These are phyloP conservation scores for Pomacea canaliculata DNA, from an alignment of 2,888 invertebrate species.

Conservation along the genomic window DNA sequence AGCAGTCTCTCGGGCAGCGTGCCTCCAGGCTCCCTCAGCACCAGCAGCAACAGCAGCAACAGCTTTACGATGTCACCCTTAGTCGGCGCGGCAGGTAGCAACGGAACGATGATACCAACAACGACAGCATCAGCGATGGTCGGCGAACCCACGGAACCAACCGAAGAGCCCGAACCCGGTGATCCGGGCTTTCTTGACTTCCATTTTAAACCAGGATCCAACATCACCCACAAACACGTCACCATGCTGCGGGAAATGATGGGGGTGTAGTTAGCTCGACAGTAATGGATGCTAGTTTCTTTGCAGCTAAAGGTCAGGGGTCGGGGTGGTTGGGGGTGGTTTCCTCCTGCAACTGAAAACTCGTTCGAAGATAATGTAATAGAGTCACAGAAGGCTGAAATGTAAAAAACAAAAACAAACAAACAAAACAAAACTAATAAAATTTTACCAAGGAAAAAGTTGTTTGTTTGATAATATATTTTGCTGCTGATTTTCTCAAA, in stretches of 20 bases:
- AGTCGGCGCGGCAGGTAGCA: background rate
- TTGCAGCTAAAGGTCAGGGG: no score
- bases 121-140: background rate
- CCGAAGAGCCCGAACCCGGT: slow-evolving; percentile 18
- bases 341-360: background rate
- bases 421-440: no score
- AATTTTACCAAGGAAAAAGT: no score
- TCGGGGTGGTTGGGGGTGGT: background rate
- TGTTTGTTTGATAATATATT: no score
- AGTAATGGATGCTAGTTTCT: no score
- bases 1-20: background rate
- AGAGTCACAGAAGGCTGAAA: no score
- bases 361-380: background rate
- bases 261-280: background rate
- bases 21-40: background rate
- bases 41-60: background rate
- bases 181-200: slow-evolving; percentile 11
- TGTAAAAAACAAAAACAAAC: no score
- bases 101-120: background rate
- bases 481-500: no score
- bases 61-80: background rate
- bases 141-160: slow-evolving; percentile 2
- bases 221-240: slow-evolving; percentile 8
- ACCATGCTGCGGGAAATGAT: slow-evolving; percentile 11
- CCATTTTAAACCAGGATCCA: slow-evolving; percentile 1